Conservation (phyloP, 92 coral and sea anemone species). For the Palythoa grandis region DNA sequence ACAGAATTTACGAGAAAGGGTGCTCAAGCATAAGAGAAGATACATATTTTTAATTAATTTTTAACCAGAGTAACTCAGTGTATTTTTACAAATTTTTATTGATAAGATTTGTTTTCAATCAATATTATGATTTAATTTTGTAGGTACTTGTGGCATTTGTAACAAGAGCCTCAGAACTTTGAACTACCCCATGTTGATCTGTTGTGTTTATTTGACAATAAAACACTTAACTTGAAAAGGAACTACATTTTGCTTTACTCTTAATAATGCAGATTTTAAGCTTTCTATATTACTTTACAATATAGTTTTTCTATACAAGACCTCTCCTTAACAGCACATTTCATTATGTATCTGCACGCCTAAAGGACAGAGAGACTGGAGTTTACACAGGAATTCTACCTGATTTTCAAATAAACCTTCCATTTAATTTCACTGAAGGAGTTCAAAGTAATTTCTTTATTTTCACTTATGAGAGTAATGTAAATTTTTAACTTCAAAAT, state of each 20-base stretch:
- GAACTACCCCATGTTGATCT: background rate
- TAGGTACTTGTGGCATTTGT: no score
- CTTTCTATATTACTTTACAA: background rate
- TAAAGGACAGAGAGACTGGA: no score
- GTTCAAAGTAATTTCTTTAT: slow-evolving; percentile 11
- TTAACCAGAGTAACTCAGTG: no score
- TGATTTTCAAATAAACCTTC: slow-evolving; percentile 6
- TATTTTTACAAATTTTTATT: no score
- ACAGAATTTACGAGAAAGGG: slow-evolving; percentile 43
- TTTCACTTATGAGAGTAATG: slow-evolving; percentile 15
- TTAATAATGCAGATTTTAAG: slow-evolving; percentile 8
- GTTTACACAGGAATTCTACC: no score
- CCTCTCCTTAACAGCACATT: slow-evolving; percentile 4
- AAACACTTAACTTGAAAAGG: slow-evolving; percentile 12
- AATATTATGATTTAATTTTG: no score
- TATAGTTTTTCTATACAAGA: no score
- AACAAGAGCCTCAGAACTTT: slow-evolving; percentile 3
- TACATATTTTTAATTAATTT: no score
- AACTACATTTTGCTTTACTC: slow-evolving; percentile 4
- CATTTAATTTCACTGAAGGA: slow-evolving; percentile 13
- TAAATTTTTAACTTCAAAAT: slow-evolving; percentile 11
- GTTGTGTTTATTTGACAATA: background rate
- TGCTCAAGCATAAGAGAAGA: slow-evolving; percentile 42
- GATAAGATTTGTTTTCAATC: no score
- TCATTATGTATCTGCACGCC: slow-evolving; percentile 4